Base-by-base conservation (phyloP, 2,113 vertebrate species). In the Crocuta crocuta region DNA sequence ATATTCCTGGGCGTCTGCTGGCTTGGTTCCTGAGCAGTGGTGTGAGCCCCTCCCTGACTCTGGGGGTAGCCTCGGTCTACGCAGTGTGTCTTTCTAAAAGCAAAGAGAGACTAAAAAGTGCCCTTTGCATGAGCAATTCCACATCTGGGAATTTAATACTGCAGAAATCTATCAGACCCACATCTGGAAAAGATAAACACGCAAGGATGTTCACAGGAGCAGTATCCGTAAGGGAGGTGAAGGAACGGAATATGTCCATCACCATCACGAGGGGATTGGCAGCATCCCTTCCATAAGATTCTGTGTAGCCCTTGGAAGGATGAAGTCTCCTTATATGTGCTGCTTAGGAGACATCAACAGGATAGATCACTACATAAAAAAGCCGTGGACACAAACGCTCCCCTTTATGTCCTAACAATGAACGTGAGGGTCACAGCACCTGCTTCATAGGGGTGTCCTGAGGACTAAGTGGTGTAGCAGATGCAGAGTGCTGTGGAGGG, bases 341-440 rank as follows among this genome's bases (percentile, higher is more conserved):
- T 10, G 35, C 39, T 65, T 10, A 63, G 65, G 10, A 63, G 45
- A n/a, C 13, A 71, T 13, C 15, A 74, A 45, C 31, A 9, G 31
- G 26, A 9, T 21, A 0, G 12, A 24, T 84, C 31, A 10, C 35
- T 33, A 7, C 6, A 8, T 15, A 0, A 43, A 24, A 7, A 26
- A 63, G 50, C 39, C 90, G 50, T 0, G 11, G 8, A n/a, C 3
- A 0, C 45, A 0, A 24, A 1, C 3, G 2, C 31, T 83, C 31
- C 58, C 12, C 2, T 82, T n/a, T 63, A 15, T 16, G 10, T 74
- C 21, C 43, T 50, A 21, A 24, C 94, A n/a, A 21, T 21, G 31
- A 50, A 9, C 15, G 2, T 23, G n/a, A 53, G 68, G 19, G 7
- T 16, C 6, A 1, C 8, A 31, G n/a, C 66, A 8, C 43, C 43